Percentiles rank a stretch among this genome's conserved stretches.
These are phyloP conservation scores for Drosophila rhopaloa DNA, from an alignment of 1,140 invertebrate genomes.

Conservation along the genomic window DNA sequence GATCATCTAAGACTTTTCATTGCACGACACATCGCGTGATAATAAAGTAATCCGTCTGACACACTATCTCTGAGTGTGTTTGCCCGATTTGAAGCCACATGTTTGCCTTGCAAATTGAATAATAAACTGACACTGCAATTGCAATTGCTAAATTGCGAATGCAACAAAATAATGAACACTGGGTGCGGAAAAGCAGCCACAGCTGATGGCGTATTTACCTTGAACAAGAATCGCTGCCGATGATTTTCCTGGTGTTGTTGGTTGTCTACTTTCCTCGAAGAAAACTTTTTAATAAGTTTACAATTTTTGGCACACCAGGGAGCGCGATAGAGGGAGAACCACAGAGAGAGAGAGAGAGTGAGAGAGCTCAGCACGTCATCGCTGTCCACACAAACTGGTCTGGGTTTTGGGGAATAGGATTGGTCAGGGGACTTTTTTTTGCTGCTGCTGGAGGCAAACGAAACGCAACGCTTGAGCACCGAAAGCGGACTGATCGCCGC, in stretches of 20 bases:
- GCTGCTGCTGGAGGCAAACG: constrained; percentile 57
- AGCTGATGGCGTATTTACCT: constrained; percentile 67
- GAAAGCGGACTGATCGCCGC: constrained; percentile 69
- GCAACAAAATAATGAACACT: constrained; percentile 14
- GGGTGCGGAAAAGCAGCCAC: constrained; percentile 20
- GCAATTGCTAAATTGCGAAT: constrained; percentile 28
- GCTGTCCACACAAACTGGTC: constrained; percentile 66
- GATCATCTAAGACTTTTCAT: constrained; percentile 17
- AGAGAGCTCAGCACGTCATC: constrained; percentile 62
- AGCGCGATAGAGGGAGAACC: constrained; percentile 20
- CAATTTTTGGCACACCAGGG: constrained; percentile 59
- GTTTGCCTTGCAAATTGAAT: constrained; percentile 46
- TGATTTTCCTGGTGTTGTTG: constrained; percentile 28
- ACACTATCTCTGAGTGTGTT: constrained; percentile 38
- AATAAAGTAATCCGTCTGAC: constrained; percentile 49
- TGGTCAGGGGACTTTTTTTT: constrained; percentile 34
- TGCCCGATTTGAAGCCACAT: constrained; percentile 30
- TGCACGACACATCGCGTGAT: constrained; percentile 61
- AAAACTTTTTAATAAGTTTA: constrained; percentile 50
- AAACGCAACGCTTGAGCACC: constrained; percentile 67
- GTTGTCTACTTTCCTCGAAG: constrained; percentile 33
- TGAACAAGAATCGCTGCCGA: constrained; percentile 48
- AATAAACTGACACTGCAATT: constrained; percentile 36
- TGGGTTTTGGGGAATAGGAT: constrained; percentile 39
- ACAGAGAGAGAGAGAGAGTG: constrained; percentile 27